Evolutionary conservation across 2,797 vertebrate genomes (phyloP).

Genomic region (Bradypodion ventrale): DNA sequence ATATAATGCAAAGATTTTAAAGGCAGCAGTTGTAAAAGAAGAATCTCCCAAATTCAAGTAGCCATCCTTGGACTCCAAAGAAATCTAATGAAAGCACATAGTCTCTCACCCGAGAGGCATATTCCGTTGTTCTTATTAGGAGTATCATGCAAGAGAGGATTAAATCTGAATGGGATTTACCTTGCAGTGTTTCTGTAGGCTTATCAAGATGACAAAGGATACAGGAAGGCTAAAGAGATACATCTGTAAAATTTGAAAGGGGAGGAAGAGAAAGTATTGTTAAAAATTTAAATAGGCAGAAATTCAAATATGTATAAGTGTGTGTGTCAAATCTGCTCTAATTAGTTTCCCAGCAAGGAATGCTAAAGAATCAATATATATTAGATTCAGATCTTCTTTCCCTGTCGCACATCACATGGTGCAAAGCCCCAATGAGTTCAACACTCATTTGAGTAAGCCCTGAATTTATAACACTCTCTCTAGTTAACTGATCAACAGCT

Average conservation of each 20-base stretch:
- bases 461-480: conserved; percentile 57
- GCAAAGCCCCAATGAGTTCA: conserved; percentile 48
- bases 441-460: conserved; percentile 50
- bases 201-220: conserved; percentile 65
- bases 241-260: conserved; percentile 58
- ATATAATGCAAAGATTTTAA: background rate
- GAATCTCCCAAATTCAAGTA: background rate
- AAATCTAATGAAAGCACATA: background rate
- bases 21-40: background rate
- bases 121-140: conserved; percentile 31
- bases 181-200: conserved; percentile 54
- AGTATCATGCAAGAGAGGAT: background rate
- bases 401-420: conserved; percentile 56
- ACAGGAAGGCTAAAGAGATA: conserved; percentile 46
- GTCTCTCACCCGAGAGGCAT: conserved; percentile 10
- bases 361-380: conserved; percentile 64
- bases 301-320: background rate
- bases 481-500: conserved; percentile 57
- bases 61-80: conserved; percentile 31
- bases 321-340: conserved; percentile 53
- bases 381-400: conserved; percentile 52
- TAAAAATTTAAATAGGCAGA: conserved; percentile 57
- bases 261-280: conserved; percentile 35
- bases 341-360: conserved; percentile 61
- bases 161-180: conserved; percentile 65